Percentiles rank a stretch among this genome's conserved stretches.
Evolutionary conservation across 2,888 invertebrate species (phyloP).

Genomic region (Vannuccia rotundouncinata): DNA sequence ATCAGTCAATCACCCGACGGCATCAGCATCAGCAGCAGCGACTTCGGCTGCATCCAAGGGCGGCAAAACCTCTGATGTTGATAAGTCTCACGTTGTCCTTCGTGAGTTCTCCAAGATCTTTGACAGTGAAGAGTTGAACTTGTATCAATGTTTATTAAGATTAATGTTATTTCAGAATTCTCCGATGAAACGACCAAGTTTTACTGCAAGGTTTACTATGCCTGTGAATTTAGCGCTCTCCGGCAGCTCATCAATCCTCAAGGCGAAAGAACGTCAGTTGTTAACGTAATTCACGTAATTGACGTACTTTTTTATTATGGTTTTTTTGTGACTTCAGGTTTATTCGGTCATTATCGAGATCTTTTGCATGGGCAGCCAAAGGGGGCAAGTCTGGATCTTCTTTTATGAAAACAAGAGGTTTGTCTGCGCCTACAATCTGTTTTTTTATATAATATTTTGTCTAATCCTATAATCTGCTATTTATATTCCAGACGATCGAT

Average conservation of each 20-base stretch:
- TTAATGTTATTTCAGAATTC: too few relatives aligned
- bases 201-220: constrained; percentile 77
- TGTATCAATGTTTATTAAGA: too few relatives aligned
- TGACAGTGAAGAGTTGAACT: too few relatives aligned
- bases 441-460: background rate
- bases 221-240: constrained; percentile 78
- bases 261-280: constrained; percentile 64
- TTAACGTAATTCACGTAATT: too few relatives aligned
- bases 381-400: constrained; percentile 91
- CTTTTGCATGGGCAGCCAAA: constrained; percentile 80
- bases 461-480: background rate
- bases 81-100: constrained; percentile 1
- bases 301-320: constrained; percentile 31
- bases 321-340: constrained; percentile 55
- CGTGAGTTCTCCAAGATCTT: background rate
- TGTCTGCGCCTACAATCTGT: background rate
- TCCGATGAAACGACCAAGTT: constrained; percentile 3
- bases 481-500: constrained; percentile 68
- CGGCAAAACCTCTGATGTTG: background rate
- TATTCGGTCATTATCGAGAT: constrained; percentile 75
- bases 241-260: constrained; percentile 63
- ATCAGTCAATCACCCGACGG: background rate
- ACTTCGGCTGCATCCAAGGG: background rate
- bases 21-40: background rate
- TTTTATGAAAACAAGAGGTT: constrained; percentile 76